Evolutionary conservation across 1,140 invertebrate species (phyloP), one percentile per base, ranked within the genome.

Genomic region (Adelges cooleyi): DNA sequence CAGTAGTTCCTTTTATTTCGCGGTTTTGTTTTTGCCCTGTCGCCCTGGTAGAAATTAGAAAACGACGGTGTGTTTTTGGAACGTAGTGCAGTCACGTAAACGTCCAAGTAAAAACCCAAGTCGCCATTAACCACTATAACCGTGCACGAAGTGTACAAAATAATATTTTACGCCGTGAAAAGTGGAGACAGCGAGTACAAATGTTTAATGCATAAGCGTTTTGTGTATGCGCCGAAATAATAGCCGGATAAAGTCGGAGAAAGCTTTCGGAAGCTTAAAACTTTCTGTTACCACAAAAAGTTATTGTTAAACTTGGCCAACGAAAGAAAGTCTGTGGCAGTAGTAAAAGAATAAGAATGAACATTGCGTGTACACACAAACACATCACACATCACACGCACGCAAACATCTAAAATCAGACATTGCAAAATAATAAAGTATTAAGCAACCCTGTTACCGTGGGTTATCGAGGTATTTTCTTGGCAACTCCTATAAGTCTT

Each of bases 151-250:
- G n/a, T 59, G 38, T 59, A 59, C 23, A 2, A 62, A 20, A 62
- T 62, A 62, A 62, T 62, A 62, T 62, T 62, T 62, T 62, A 62
- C 46, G 27, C 42, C 5, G 4, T 9, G 5, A 59, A 59, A 44
- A 48, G 20, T 42, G 42, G 42, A 62, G 56, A 62, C 42, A 62
- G 56, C 42, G 15, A 59, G 40, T 59, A 38, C 42, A 48, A 62
- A 62, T 62, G 42, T 62, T 29, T 62, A 62, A 62, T 62, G 56
- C 56, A 62, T 62, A 62, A 62, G 56, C 40, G 40, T 62, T 62
- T 62, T 62, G 56, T 62, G 42, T 62, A 62, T 62, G 42, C 25
- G 25, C 25, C 18, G 40, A 46, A 62, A 62, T 62, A 62, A 62
- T 62, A 48, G 40, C 56, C 56, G 56, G 56, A 62, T 62, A 62